Evolutionary conservation across 2,797 vertebrate genomes (phyloP).

Genomic region (Dendrocincla fuliginosa): DNA sequence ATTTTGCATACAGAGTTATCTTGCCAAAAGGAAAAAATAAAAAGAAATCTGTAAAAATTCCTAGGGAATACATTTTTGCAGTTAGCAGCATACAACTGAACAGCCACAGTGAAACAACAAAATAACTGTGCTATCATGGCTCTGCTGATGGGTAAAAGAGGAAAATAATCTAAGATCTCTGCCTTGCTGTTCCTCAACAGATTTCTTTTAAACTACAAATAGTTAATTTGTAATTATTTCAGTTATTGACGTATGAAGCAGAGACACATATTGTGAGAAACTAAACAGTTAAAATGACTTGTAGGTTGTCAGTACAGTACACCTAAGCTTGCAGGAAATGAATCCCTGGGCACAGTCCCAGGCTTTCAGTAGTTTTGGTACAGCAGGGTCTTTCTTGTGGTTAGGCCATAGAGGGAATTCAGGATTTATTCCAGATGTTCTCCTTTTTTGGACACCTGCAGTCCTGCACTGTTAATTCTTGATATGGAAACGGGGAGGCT

Average conservation of each 20-base stretch:
- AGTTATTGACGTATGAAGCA: background rate
- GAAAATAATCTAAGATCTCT: slow-evolving; percentile 1
- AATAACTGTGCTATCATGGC: background rate
- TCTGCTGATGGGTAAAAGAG: background rate
- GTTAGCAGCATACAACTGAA: background rate
- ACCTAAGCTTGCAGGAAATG: background rate
- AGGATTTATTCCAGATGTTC: background rate
- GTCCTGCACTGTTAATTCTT: background rate
- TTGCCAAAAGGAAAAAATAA: background rate
- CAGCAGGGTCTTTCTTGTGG: background rate
- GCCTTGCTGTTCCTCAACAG: background rate
- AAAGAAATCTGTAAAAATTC: background rate
- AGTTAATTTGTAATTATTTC: background rate
- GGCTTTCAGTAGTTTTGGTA: background rate
- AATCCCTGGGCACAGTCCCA: background rate
- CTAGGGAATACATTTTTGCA: slow-evolving; percentile 5
- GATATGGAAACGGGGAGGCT: background rate
- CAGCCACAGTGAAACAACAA: background rate
- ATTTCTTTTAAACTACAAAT: slow-evolving; percentile 10
- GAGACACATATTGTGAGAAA: background rate
- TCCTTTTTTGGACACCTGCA: background rate
- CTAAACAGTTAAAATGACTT: background rate
- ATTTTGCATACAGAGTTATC: slow-evolving; percentile 18
- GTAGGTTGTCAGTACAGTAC: background rate
- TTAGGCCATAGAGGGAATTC: background rate